These are phyloP conservation scores for Dipus sagitta DNA, from an alignment of 2,797 vertebrate genomes.

Conservation along the genomic window DNA sequence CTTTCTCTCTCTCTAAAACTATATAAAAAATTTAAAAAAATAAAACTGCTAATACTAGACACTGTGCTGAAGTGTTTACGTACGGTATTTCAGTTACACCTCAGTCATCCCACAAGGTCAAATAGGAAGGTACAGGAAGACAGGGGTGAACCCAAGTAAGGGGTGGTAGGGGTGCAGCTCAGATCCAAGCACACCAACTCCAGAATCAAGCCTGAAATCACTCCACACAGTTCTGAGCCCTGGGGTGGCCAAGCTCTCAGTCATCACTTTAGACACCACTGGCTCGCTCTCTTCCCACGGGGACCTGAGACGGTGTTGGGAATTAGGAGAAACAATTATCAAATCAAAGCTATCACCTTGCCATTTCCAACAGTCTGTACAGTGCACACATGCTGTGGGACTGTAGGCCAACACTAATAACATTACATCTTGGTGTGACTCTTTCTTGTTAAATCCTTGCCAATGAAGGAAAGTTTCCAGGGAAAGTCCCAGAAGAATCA, in stretches of 20 bases:
- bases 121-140: neutral
- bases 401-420: conserved; percentile 3
- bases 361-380: neutral
- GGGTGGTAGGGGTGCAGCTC: neutral
- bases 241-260: neutral
- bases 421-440: neutral
- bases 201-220: neutral
- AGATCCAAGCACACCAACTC: neutral
- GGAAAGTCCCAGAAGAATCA: conserved; percentile 38
- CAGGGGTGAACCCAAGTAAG: neutral
- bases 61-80: neutral
- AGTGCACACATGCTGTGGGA: neutral
- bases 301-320: neutral
- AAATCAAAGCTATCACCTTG: conserved; percentile 1
- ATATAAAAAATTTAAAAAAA: too few relatives aligned
- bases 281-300: neutral
- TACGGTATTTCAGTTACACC: neutral
- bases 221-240: neutral
- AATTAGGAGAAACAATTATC: conserved; percentile 22
- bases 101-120: neutral
- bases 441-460: conserved; percentile 51
- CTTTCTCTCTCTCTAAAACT: too few relatives aligned
- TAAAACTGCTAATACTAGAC: neutral
- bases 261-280: neutral
- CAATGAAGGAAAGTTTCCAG: conserved; percentile 31